Percentiles rank a stretch among this genome's conserved stretches.
phyloP scores from a whole-genome alignment of 2,113 vertebrate species.

The Dermatemys mawii region DNA sequence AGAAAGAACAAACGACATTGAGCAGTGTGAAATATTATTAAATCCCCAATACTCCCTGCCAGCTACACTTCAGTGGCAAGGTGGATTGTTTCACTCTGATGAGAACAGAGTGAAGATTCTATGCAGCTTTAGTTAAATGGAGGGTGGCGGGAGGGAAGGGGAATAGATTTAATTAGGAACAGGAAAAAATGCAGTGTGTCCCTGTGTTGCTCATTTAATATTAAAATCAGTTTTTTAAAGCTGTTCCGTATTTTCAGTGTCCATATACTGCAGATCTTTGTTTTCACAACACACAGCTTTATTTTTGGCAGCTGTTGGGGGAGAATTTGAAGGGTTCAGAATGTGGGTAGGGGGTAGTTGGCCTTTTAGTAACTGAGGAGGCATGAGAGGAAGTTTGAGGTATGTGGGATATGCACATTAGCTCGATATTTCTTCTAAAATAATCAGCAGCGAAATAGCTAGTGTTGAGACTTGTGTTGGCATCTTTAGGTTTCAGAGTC shows the following conservation, averaged over 20 bases:
- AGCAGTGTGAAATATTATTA: too few species aligned
- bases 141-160: too few species aligned
- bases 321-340: neutral
- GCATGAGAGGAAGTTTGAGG: neutral
- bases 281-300: neutral
- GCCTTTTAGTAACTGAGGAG: neutral
- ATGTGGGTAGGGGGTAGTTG: neutral
- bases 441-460: neutral
- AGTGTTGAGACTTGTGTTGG: neutral
- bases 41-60: neutral
- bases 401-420: neutral
- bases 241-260: neutral
- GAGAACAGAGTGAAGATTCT: neutral
- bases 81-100: neutral
- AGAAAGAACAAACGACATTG: neutral
- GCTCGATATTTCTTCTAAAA: neutral
- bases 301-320: neutral
- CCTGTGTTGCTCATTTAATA: neutral
- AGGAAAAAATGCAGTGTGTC: neutral
- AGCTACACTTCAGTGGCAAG: neutral
- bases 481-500: neutral
- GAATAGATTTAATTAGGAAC: neutral
- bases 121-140: neutral
- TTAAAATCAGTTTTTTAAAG: neutral
- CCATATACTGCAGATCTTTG: neutral